Percentiles rank a stretch among this genome's conserved stretches.
Evolutionary conservation across 1,140 invertebrate species (phyloP).

Genomic region (Drosophila auraria): DNA sequence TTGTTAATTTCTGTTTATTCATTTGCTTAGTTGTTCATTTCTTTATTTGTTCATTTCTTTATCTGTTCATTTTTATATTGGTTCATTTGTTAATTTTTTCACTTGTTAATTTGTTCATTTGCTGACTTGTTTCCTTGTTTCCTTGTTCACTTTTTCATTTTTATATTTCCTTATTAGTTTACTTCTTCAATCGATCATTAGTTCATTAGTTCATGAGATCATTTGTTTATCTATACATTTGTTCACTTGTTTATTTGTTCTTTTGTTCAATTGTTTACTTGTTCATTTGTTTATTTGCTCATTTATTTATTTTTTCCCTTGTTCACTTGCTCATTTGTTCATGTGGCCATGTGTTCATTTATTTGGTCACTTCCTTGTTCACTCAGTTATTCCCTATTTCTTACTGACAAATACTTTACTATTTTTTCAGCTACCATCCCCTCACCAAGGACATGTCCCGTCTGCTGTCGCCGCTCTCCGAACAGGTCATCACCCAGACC

Average conservation of each 20-base stretch:
- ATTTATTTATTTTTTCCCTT: not conserved
- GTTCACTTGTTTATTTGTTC: not conserved
- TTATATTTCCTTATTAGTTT: not conserved
- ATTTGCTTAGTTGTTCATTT: not conserved
- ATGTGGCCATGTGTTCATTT: too few species aligned
- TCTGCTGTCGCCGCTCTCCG: slow-evolving; percentile 84
- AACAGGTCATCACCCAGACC: slow-evolving; percentile 84
- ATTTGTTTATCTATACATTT: not conserved
- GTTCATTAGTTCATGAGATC: not conserved
- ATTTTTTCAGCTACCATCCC: slow-evolving; percentile 83
- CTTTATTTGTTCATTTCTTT: not conserved
- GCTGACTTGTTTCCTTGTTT: too few species aligned
- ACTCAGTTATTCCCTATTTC: not conserved
- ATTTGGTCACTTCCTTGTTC: not conserved
- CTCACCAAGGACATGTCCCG: slow-evolving; percentile 84
- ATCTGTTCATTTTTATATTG: not conserved
- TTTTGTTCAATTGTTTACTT: not conserved
- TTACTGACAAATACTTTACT: not conserved
- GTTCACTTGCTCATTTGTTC: not conserved
- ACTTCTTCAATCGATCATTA: too few species aligned
- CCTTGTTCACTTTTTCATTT: not conserved
- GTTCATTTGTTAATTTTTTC: not conserved
- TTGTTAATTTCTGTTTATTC: too few species aligned
- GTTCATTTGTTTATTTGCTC: not conserved
- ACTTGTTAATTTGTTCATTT: not conserved